Evolutionary conservation across 1,140 invertebrate genomes (phyloP).

Genomic region (Ylistrum balloti): DNA sequence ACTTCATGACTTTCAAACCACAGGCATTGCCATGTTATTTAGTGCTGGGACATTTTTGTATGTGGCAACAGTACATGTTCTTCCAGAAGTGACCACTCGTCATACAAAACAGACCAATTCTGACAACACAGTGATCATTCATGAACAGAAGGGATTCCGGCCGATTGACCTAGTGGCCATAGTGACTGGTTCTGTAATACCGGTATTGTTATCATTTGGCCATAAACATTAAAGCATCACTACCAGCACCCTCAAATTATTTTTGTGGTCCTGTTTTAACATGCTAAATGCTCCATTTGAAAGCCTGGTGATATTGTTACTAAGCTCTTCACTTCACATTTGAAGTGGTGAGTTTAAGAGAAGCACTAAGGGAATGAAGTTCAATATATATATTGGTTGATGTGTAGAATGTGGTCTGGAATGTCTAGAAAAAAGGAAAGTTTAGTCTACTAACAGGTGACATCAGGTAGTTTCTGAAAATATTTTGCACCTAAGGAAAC

Average conservation of each 20-base stretch:
- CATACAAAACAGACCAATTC: constrained; percentile 73
- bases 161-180: constrained; percentile 91
- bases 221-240: constrained; percentile 89
- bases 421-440: no score
- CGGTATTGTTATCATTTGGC: constrained; percentile 93
- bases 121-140: constrained; percentile 83
- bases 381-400: no score
- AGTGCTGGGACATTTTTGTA: constrained; percentile 99
- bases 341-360: no score
- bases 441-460: no score
- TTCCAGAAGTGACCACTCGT: constrained; percentile 91
- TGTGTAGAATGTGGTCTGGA: no score
- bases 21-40: constrained; percentile 98
- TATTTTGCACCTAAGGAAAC: no score
- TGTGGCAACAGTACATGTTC: constrained; percentile 98
- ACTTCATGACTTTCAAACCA: constrained; percentile 93
- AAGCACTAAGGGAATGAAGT: no score
- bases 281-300: no score
- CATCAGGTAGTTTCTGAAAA: no score
- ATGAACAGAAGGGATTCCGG: constrained; percentile 86
- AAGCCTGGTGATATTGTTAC: no score
- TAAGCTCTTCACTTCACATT: no score
- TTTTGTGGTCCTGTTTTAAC: not conserved
- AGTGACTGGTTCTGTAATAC: constrained; percentile 92
- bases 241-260: no score